Conservation (phyloP, 2,113 vertebrate genomes). For the Dasyprocta punctata region DNA sequence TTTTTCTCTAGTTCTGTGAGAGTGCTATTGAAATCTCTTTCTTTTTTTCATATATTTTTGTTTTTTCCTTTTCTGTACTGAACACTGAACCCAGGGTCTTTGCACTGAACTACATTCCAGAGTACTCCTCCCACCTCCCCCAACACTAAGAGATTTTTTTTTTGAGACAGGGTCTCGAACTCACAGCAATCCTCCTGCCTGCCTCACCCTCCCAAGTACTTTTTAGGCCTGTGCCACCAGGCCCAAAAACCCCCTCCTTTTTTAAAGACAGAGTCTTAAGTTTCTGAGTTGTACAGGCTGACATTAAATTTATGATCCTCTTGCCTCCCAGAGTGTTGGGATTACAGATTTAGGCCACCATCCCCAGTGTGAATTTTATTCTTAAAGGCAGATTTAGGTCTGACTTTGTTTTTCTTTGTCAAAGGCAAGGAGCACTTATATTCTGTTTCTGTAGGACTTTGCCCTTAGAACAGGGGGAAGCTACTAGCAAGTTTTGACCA, state of each 20-base stretch:
- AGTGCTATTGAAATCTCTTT: background rate
- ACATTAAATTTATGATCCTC: background rate
- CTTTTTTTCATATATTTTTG: background rate
- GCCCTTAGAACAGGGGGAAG: background rate
- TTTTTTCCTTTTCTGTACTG: background rate
- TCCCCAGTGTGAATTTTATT: background rate
- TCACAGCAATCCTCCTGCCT: background rate
- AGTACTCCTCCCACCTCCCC: background rate
- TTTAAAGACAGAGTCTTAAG: background rate
- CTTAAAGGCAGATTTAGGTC: background rate
- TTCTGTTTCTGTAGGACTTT: background rate
- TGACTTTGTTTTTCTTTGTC: background rate
- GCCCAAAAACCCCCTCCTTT: fast-evolving
- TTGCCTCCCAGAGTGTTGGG: background rate
- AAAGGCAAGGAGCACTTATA: background rate
- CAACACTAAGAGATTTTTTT: background rate
- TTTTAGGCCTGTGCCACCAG: background rate
- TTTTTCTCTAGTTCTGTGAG: too few relatives aligned
- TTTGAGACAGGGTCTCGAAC: background rate
- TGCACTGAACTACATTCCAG: background rate
- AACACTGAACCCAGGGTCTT: background rate
- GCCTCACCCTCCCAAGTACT: background rate
- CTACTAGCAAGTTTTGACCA: background rate
- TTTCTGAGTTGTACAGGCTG: background rate
- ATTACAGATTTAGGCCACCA: background rate